Conservation (phyloP, 1,140 invertebrate genomes). For the Drosophila murphyi region DNA sequence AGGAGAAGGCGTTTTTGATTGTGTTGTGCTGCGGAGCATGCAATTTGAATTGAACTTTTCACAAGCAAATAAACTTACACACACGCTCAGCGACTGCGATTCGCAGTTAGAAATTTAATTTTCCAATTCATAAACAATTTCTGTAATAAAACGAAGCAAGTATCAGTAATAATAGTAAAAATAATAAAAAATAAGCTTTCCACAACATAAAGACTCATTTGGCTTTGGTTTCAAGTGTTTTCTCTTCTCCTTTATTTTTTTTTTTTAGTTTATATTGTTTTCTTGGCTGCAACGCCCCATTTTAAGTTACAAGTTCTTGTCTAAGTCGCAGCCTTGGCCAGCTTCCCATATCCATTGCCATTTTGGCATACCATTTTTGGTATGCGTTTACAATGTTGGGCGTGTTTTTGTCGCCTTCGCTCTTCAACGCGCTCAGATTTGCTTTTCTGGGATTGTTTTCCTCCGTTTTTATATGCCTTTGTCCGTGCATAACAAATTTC, state of each 20-base stretch:
- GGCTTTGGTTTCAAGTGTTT: constrained; percentile 31
- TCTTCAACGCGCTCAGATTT: constrained; percentile 34
- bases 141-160: constrained; percentile 70
- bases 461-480: constrained; percentile 32
- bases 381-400: constrained; percentile 31
- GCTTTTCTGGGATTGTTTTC: constrained; percentile 34
- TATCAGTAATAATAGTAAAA: constrained; percentile 72
- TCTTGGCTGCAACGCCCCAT: constrained; percentile 38
- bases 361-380: not conserved
- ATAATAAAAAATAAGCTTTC: constrained; percentile 55
- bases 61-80: constrained; percentile 70
- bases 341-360: not conserved
- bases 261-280: constrained; percentile 18
- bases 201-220: constrained; percentile 49
- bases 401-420: constrained; percentile 41
- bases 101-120: constrained; percentile 69
- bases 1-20: constrained; percentile 37
- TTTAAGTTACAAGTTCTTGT: constrained; percentile 21
- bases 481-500: constrained; percentile 38
- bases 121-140: constrained; percentile 81
- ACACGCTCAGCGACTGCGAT: constrained; percentile 2
- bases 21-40: constrained; percentile 66
- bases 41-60: constrained; percentile 78
- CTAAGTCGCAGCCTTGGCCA: not conserved
- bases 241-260: constrained; percentile 18